Percentiles rank a stretch among this genome's conserved stretches.
Conservation (phyloP, 2,888 invertebrate species). For the Lepetodrilus schrolli region DNA sequence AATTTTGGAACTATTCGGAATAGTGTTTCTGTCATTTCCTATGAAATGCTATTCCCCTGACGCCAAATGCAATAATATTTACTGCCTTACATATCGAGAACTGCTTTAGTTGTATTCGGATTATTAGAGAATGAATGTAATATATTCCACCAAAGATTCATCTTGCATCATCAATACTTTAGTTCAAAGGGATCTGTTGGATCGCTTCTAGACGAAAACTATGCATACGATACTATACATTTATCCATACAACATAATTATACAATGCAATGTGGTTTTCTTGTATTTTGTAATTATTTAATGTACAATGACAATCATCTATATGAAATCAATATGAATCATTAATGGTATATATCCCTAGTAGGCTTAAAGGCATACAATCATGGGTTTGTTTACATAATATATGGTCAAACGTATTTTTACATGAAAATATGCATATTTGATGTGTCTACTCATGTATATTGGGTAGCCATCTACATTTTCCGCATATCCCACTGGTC, state of each 20-base stretch:
- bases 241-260: background rate
- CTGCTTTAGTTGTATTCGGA: constrained; percentile 12
- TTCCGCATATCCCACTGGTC: too few relatives aligned
- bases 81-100: background rate
- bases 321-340: too few relatives aligned
- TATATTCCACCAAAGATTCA: constrained; percentile 13
- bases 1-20: constrained; percentile 7
- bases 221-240: constrained; percentile 10
- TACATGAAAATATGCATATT: too few relatives aligned
- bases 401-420: too few relatives aligned
- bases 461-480: too few relatives aligned
- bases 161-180: background rate
- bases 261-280: background rate
- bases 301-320: too few relatives aligned
- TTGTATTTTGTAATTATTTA: too few relatives aligned
- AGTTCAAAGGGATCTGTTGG: constrained; percentile 19
- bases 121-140: constrained; percentile 20
- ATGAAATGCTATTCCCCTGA: constrained; percentile 13
- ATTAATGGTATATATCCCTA: too few relatives aligned
- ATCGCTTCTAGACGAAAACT: too few relatives aligned
- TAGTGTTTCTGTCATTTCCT: background rate
- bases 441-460: too few relatives aligned
- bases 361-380: too few relatives aligned
- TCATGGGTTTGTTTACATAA: too few relatives aligned
- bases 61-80: constrained; percentile 19